Evolutionary conservation across 2,888 invertebrate genomes (phyloP).

Genomic region (Parnassius glacialis): DNA sequence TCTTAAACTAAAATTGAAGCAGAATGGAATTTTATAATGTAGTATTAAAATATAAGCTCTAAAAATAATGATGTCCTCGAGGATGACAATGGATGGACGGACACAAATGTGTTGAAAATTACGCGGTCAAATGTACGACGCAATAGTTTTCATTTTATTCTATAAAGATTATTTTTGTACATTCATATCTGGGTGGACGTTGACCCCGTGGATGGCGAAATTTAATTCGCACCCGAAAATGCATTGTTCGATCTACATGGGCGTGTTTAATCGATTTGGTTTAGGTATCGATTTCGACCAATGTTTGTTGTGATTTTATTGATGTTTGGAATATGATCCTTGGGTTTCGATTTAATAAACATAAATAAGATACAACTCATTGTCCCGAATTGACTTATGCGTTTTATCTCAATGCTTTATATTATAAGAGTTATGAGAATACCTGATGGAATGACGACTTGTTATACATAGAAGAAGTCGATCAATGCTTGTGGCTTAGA

Average conservation of each 20-base stretch:
- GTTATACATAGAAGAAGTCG: too few species aligned
- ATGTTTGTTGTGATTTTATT: conserved; percentile 37
- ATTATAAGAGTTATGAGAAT: too few species aligned
- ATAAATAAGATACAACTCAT: neutral
- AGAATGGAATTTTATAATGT: too few species aligned
- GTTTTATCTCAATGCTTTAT: neutral
- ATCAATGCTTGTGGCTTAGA: too few species aligned
- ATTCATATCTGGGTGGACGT: conserved; percentile 12
- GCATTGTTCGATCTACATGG: conserved; percentile 60
- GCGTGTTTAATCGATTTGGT: conserved; percentile 75
- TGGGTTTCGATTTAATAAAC: conserved; percentile 16
- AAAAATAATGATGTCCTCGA: too few species aligned
- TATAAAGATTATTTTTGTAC: conserved; percentile 6
- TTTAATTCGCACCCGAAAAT: conserved; percentile 38
- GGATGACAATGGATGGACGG: conserved; percentile 9
- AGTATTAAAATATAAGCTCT: too few species aligned
- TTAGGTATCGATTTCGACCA: conserved; percentile 64
- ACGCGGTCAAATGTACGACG: too few species aligned
- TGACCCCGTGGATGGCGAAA: conserved; percentile 31
- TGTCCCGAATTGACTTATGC: neutral
- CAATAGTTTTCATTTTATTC: neutral
- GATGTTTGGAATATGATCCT: conserved; percentile 40
- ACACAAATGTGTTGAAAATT: conserved; percentile 14
- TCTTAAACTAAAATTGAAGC: too few species aligned
- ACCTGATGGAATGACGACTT: too few species aligned